Evolutionary conservation across 2,888 invertebrate species (phyloP), one percentile per base, ranked within the genome.

Genomic region (Amiota mariae): DNA sequence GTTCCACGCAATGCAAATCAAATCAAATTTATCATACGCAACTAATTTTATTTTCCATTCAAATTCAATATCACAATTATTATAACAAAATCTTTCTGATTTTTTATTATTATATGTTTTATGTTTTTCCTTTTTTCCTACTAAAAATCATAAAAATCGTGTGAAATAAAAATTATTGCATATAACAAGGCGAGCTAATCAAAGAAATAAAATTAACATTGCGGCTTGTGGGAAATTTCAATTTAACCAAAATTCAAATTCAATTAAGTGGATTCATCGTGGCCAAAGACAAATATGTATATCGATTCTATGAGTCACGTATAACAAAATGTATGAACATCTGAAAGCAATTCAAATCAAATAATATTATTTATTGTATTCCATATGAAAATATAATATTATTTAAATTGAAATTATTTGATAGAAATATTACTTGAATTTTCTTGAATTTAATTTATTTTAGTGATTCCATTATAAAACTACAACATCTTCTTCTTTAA

Each of bases 1-100:
- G 84, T 81, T 77, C 6, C 77, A 68, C 67, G 54, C 20, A 57
- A 73, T 20, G 49, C 36, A 74, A 76, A 74, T 74, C 76, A 61
- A 76, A 76, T 76, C 74, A 73, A 74, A 74, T 72, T 71, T 66
- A 20, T 49, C 59, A 73, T 51, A 72, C 13, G 18, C 20, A 64
- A 64, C 66, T 24, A 68, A 68, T 72, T 68, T 63, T 54, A 71
- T 72, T 77, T 75, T 72, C 66, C 73, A 68, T 77, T 78, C 74
- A 36, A 6, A 36, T 36, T 36, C 36, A 36, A 36, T 36, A 36
- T 36, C 36, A 36, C 36, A 36, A 36, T 36, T 36, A 36, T 36
- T 36, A 36, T 36, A 36, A 36, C 36, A 36, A 36, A 36, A 36
- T 36, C 36, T 46, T 47, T 64, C 46, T n/a, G n/a, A 64, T 48